Percentiles rank a stretch among this genome's conserved stretches.
Conservation (phyloP, 2,888 invertebrate genomes). For the Melinaea menophilus region DNA sequence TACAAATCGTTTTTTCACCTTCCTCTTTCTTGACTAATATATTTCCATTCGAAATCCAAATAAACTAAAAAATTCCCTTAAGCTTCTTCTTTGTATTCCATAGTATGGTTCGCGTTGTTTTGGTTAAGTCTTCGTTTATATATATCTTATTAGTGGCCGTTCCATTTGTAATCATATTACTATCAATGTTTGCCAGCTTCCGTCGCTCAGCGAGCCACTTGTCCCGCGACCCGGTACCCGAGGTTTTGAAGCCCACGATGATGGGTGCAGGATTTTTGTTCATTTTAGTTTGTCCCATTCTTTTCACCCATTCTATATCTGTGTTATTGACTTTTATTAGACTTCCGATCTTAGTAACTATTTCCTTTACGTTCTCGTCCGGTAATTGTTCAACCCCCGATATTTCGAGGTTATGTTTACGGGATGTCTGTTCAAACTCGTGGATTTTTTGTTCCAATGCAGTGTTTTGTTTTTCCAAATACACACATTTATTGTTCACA, state of each 20-base stretch:
- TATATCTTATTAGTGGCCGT: background rate
- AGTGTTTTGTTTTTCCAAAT: conserved; percentile 22
- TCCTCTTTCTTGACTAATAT: too few species aligned
- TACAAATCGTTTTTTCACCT: too few species aligned
- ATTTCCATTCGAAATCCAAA: too few species aligned
- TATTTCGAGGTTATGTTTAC: conserved; percentile 20
- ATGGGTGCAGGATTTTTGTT: background rate
- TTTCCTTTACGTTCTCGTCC: conserved; percentile 12
- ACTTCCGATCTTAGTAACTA: background rate
- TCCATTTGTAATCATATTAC: background rate
- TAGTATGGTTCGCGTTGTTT: too few species aligned
- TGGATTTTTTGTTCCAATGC: conserved; percentile 22
- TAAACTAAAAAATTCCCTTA: too few species aligned
- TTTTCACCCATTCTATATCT: conserved; percentile 1
- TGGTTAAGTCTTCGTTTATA: conserved; percentile 5
- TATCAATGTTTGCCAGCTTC: background rate
- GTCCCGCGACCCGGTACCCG: conserved; percentile 1
- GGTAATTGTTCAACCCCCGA: conserved; percentile 24
- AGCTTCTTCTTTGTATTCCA: background rate
- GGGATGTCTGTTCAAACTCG: conserved; percentile 13
- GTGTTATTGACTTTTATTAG: background rate
- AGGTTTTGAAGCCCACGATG: background rate
- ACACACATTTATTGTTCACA: conserved; percentile 21
- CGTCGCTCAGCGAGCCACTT: background rate
- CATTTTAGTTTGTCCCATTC: background rate